These are phyloP conservation scores for Anoplopoma fimbria DNA, from an alignment of 2,113 vertebrate species.

Conservation along the genomic window DNA sequence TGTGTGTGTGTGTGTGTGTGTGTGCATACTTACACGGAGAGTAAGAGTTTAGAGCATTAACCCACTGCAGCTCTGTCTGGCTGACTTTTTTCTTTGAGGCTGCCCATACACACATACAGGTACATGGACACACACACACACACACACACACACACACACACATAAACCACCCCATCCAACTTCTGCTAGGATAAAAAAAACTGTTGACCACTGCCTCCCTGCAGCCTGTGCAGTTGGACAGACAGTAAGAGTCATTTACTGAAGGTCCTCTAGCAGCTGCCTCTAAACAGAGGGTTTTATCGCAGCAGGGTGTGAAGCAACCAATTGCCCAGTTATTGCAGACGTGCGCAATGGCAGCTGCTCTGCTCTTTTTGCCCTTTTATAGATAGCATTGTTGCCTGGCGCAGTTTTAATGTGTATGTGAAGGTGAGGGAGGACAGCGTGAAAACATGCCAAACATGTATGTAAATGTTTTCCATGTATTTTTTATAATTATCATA, in stretches of 20 bases:
- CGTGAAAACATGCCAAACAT: neutral
- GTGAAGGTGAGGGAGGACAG: neutral
- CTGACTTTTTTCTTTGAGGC: slow-evolving; percentile 17
- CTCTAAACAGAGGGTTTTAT: slow-evolving; percentile 59
- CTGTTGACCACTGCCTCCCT: slow-evolving; percentile 13
- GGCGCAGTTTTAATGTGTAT: neutral
- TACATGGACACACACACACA: slow-evolving; percentile 1
- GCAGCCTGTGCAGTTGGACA: slow-evolving; percentile 20
- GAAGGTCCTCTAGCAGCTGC: slow-evolving; percentile 33
- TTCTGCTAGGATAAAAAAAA: neutral
- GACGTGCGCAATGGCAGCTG: slow-evolving; percentile 26
- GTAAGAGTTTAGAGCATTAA: slow-evolving; percentile 38
- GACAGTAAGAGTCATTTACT: slow-evolving; percentile 21
- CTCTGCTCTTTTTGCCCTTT: slow-evolving; percentile 17
- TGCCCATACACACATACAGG: slow-evolving; percentile 3
- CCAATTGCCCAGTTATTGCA: slow-evolving; percentile 55
- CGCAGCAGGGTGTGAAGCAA: slow-evolving; percentile 51
- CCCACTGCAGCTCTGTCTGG: slow-evolving; percentile 8
- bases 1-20: neutral
- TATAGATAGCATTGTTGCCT: slow-evolving; percentile 24
- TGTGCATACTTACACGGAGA: neutral
- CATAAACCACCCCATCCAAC: neutral
- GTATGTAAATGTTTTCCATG: neutral
- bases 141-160: neutral
- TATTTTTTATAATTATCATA: neutral